Conservation (phyloP, 2,888 invertebrate species). For the Listrodromus nycthemerus region DNA sequence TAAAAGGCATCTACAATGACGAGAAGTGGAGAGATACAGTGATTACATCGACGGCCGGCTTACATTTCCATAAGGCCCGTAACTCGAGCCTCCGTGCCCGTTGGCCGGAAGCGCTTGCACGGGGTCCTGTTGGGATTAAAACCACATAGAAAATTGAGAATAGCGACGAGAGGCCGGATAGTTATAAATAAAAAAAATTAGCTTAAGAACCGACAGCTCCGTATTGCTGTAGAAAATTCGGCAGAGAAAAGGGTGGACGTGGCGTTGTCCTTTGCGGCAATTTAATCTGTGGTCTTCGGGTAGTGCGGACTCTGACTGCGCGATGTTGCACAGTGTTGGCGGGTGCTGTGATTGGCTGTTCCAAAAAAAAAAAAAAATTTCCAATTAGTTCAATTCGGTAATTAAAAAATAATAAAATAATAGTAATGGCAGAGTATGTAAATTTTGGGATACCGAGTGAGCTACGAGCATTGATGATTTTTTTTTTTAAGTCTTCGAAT, state of each 20-base stretch:
- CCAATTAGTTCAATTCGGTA: background rate
- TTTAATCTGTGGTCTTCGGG: constrained; percentile 47
- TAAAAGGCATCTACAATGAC: background rate
- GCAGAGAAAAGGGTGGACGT: constrained; percentile 22
- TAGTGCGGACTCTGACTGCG: constrained; percentile 37
- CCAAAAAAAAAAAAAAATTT: background rate
- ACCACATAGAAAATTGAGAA: background rate
- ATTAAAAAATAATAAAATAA: background rate
- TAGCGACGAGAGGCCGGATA: background rate
- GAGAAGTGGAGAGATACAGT: background rate
- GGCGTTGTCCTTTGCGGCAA: constrained; percentile 33
- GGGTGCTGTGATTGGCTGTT: constrained; percentile 18
- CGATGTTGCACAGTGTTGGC: constrained; percentile 43
- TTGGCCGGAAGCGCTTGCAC: constrained; percentile 54
- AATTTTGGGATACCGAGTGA: background rate
- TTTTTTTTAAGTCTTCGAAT: too few species aligned
- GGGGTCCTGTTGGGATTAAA: constrained; percentile 53
- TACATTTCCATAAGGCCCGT: constrained; percentile 66
- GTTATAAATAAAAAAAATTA: background rate
- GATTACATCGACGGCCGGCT: constrained; percentile 21
- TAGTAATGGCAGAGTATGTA: background rate
- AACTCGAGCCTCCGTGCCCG: constrained; percentile 64
- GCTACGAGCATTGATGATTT: too few species aligned
- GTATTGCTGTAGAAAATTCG: constrained; percentile 40
- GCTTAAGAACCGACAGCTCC: constrained; percentile 11